Evolutionary conservation across 2,888 invertebrate genomes (phyloP).

Genomic region (Operophtera brumata): DNA sequence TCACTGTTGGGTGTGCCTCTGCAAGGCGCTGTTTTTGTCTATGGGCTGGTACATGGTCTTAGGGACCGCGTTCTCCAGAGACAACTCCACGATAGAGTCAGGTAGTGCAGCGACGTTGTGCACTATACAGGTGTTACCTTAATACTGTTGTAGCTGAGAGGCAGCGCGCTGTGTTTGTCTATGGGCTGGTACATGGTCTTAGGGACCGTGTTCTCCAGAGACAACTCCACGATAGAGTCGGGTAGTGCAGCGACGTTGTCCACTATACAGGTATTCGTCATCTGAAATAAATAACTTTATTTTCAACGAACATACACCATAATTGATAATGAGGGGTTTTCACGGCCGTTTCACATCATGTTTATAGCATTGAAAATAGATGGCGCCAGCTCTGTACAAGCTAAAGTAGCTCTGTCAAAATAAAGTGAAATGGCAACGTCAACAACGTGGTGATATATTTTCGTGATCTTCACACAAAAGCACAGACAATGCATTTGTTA

Average conservation of each 20-base stretch:
- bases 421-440: too few relatives aligned
- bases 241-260: conserved; percentile 69
- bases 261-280: conserved; percentile 71
- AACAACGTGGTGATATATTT: too few relatives aligned
- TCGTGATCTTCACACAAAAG: too few relatives aligned
- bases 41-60: conserved; percentile 71
- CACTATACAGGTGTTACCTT: conserved; percentile 35
- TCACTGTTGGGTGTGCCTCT: too few relatives aligned
- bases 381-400: too few relatives aligned
- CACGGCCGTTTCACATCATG: too few relatives aligned
- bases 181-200: conserved; percentile 71
- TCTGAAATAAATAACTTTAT: conserved; percentile 48
- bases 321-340: too few relatives aligned
- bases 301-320: too few relatives aligned
- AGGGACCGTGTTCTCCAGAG: conserved; percentile 68
- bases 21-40: conserved; percentile 68
- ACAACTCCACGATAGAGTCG: conserved; percentile 73
- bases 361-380: too few relatives aligned
- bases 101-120: conserved; percentile 45
- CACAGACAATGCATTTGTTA: too few relatives aligned
- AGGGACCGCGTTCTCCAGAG: conserved; percentile 68
- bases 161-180: conserved; percentile 67
- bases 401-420: too few relatives aligned
- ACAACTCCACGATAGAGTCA: conserved; percentile 73
- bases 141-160: conserved; percentile 55